Conservation (phyloP, 2,888 invertebrate species). For the Branchellion lobata region DNA sequence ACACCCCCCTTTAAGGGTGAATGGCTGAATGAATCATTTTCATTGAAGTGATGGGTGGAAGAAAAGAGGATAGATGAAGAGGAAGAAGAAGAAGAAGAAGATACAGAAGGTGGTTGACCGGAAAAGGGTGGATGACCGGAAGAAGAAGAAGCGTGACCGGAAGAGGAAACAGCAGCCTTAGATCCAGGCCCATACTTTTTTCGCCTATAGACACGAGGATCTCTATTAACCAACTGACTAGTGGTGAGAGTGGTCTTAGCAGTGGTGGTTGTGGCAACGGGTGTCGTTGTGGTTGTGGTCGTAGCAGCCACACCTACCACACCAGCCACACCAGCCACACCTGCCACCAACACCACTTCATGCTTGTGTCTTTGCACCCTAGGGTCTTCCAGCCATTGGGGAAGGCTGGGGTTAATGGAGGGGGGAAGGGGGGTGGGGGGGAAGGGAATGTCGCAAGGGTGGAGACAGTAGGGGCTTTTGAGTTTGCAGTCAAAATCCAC, state of each 20-base stretch:
- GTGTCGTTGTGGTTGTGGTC: background rate
- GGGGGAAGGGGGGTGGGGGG: no score
- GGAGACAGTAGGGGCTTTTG: constrained; percentile 43
- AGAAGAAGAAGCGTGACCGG: no score
- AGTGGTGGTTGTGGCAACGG: background rate
- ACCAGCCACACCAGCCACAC: no score
- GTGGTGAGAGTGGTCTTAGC: background rate
- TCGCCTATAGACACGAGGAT: background rate
- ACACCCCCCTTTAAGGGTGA: no score
- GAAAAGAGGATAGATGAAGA: no score
- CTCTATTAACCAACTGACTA: constrained; percentile 8
- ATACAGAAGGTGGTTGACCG: background rate
- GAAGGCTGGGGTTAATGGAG: constrained; percentile 41
- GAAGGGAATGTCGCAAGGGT: constrained; percentile 16
- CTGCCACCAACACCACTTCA: no score
- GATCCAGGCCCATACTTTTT: constrained; percentile 5
- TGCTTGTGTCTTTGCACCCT: constrained; percentile 44
- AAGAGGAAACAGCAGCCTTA: constrained; percentile 11
- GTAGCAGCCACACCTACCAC: no score
- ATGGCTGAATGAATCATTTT: no score
- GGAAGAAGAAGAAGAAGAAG: background rate
- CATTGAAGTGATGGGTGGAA: no score
- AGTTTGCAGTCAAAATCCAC: constrained; percentile 29
- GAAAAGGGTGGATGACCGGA: background rate
- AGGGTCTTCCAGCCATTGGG: constrained; percentile 47